Percentiles rank a stretch among this genome's conserved stretches.
Evolutionary conservation across 2,888 invertebrate species (phyloP).

Genomic region (Lepidonotus clava): DNA sequence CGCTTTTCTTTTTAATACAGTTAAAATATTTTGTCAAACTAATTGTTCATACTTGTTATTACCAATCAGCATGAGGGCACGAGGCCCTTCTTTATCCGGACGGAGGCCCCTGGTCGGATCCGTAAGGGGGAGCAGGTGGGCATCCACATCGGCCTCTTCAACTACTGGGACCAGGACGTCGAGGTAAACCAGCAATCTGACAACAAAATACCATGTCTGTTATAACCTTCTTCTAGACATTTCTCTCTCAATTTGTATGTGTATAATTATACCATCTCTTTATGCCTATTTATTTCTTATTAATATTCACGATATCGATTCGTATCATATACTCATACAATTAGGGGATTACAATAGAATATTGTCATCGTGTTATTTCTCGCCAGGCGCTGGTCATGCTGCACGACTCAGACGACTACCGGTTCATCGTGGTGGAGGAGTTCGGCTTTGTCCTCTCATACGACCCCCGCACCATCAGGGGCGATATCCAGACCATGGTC

Average conservation of each 20-base stretch:
- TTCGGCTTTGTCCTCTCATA: constrained; percentile 87
- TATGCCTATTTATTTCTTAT: too few species aligned
- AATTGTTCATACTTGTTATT: too few species aligned
- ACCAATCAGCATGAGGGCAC: constrained; percentile 89
- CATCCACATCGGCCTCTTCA: constrained; percentile 94
- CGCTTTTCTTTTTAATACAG: too few species aligned
- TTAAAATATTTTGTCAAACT: too few species aligned
- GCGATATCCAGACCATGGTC: constrained; percentile 97
- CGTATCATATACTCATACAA: not conserved
- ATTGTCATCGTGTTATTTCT: too few species aligned
- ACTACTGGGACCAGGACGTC: constrained; percentile 87
- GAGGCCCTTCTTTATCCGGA: constrained; percentile 95
- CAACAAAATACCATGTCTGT: not conserved
- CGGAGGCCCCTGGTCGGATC: constrained; percentile 92
- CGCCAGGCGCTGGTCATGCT: constrained; percentile 89
- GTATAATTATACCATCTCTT: too few species aligned
- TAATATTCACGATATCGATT: too few species aligned
- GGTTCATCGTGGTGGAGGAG: constrained; percentile 82
- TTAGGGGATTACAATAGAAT: not conserved
- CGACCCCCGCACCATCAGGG: constrained; percentile 93
- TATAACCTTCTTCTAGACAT: too few species aligned
- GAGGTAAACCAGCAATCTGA: constrained; percentile 70
- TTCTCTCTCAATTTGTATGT: too few species aligned
- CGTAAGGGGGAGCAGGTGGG: constrained; percentile 96
- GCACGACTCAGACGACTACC: constrained; percentile 89